Base-by-base conservation (phyloP, 2,888 invertebrate species). In the Ctena decussata region DNA sequence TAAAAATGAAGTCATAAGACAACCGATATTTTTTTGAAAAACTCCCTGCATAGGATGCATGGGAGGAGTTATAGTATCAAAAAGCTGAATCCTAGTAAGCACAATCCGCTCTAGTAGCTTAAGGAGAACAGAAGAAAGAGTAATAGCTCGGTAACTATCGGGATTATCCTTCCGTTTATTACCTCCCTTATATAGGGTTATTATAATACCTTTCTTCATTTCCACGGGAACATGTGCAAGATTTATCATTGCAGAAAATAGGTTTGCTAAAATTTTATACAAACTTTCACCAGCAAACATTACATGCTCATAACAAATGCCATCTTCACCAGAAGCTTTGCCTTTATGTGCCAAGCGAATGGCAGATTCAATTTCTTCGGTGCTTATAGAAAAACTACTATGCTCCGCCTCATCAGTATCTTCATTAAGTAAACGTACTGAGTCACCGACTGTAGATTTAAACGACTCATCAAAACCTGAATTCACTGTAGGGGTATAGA, bases 1-100 rank as follows among this genome's bases (percentile, higher is more conserved):
- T 8, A 77, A n/a, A 44, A 77, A 82, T n/a, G 82, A 76, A n/a
- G 77, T 77, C 71, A 77, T 82, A 11, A 41, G 15, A 35, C 82
- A 77, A n/a, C 82, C 65, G 30, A 76, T n/a, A 21, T 49, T 0
- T 44, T 76, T 70, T 24, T 77, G 81, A 57, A 77, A 82, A 18
- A 76, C 77, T n/a, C 57, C 77, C 35, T 82, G 77, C 21, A 72
- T 60, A 11, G 5, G 24, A 70, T 70, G 49, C 0, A 80, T 27
- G 11, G 41, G 57, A 32, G 27, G 24, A 0, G 6, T 57, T 0
- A 44, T 57, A 27, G 27, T 53, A 53, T 39, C 41, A 49, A 53
- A 60, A 2, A 39, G 21, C 24, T 53, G 57, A 21, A 75, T 3
- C 35, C 76, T 49, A 12, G 5, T 32, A 11, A 77, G 18, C 0